Conservation (phyloP, 2,113 vertebrate genomes). For the Ophthalmolycus amberensis region DNA sequence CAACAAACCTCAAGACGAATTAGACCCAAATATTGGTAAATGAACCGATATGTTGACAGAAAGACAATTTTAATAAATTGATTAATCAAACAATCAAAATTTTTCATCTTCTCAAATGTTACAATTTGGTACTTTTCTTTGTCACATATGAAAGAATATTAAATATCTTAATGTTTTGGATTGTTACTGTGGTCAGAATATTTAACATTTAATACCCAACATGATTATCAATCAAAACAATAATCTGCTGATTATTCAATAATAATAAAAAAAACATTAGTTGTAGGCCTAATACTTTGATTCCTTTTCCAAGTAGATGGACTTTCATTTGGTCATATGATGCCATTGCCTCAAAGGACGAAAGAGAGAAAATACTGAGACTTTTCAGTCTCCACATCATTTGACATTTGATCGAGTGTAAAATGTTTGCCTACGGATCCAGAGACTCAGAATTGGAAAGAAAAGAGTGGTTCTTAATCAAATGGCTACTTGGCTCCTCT, state of each 20-base stretch:
- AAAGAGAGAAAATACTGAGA: neutral
- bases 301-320: neutral
- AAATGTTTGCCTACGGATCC: neutral
- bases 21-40: neutral
- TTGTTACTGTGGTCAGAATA: neutral
- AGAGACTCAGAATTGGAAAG: neutral
- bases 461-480: constrained; percentile 24
- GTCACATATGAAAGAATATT: neutral
- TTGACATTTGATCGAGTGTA: neutral
- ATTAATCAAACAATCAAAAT: neutral
- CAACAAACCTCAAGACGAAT: neutral
- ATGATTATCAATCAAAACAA: neutral
- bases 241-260: neutral
- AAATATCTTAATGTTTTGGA: neutral
- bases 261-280: neutral
- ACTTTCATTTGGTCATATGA: neutral
- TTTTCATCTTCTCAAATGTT: neutral
- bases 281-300: too few species aligned
- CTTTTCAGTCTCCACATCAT: neutral
- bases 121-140: neutral
- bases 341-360: neutral
- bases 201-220: neutral
- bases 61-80: neutral
- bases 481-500: constrained; percentile 20
- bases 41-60: neutral